Evolutionary conservation across 2,797 vertebrate genomes (phyloP), one percentile per base, ranked within the genome.

Genomic region (Pterois miles): DNA sequence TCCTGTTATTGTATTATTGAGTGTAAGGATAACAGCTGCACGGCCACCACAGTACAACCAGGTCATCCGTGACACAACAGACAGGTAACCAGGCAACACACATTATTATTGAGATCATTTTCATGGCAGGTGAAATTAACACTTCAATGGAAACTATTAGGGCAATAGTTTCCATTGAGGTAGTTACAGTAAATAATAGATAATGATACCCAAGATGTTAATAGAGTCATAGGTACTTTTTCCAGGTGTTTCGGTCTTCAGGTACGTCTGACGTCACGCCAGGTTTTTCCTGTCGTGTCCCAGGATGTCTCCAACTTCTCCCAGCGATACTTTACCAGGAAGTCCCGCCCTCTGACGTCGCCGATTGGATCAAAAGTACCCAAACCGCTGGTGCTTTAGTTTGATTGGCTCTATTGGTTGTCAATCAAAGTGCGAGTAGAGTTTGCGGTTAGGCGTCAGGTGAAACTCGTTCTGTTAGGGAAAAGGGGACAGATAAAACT

Each of bases 391-490:
- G 56, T 18, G 1, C 6, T 54, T 48, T 10, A 2, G 0, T 70
- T 3, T 56, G 58, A 93, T 94, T 95, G 94, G 94, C 20, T 80
- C 0, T 14, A 2, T 0, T 0, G 1, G 2, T 16, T 80, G 87
- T 83, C 91, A 65, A 74, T 92, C 80, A 66, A 53, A 86, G 50
- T 23, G 78, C 48, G 81, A 74, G 65, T 62, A 72, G 81, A 75
- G 69, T 85, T 83, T 88, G 86, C 77, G 86, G 86, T 90, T 83
- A 85, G 83, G 90, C 90, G 92, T 96, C 95, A 96, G 95, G 96
- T 96, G 95, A 95, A 95, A 95, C 89, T 94, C 76, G 82, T 63
- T 65, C 85, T 40, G 78, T 64, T 23, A 84, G 82, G 79, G 53
- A 76, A 73, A 76, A 56, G 33, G 40, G 74, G 73, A 23, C 52